Percentiles rank a stretch among this genome's conserved stretches.
Evolutionary conservation across 2,113 vertebrate species (phyloP).

Genomic region (Pedionomus torquatus): DNA sequence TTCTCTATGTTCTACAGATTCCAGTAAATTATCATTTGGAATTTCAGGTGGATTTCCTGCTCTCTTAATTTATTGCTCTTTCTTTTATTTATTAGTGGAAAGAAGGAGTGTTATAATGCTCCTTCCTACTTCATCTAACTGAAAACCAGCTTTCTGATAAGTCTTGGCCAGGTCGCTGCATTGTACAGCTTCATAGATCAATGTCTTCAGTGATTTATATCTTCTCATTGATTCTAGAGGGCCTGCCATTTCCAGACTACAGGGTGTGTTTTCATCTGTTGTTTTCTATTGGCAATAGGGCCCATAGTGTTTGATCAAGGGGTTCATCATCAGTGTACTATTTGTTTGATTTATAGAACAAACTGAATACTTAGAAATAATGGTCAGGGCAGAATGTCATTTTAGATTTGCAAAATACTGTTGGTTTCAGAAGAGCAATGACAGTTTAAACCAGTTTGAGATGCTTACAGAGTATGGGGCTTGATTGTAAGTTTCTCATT

Average conservation of each 20-base stretch:
- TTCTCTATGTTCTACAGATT: background rate
- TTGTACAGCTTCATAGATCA: constrained; percentile 37
- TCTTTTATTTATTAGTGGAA: background rate
- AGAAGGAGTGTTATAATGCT: background rate
- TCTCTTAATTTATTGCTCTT: background rate
- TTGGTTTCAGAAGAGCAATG: background rate
- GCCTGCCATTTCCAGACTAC: background rate
- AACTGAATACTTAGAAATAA: background rate
- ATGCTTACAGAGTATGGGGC: background rate
- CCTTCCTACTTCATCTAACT: background rate
- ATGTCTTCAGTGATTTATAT: constrained; percentile 23
- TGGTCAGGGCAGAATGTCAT: background rate
- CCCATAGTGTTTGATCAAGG: background rate
- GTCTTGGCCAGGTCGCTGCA: background rate
- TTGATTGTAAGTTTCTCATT: background rate
- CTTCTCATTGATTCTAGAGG: constrained; percentile 1
- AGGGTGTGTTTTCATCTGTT: background rate
- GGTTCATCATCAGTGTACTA: background rate
- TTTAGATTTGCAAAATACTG: background rate
- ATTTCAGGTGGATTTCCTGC: background rate
- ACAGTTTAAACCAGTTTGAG: background rate
- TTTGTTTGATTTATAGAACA: constrained; percentile 25
- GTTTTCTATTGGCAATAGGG: background rate
- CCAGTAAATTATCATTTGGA: background rate
- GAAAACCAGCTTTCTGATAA: constrained; percentile 16